Evolutionary conservation across 2,113 vertebrate species (phyloP).

Genomic region (Spea bombifrons): DNA sequence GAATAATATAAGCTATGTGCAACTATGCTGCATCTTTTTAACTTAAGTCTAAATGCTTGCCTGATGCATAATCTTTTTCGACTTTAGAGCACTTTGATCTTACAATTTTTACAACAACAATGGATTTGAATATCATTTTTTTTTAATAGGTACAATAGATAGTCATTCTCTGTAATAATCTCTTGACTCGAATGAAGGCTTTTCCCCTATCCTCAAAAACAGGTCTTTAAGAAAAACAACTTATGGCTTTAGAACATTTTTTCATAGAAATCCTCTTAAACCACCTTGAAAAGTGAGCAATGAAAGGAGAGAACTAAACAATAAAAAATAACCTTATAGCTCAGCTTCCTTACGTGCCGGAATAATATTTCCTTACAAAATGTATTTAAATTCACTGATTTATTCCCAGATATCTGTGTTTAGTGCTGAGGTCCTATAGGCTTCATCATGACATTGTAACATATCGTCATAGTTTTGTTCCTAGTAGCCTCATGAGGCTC

Average conservation of each 20-base stretch:
- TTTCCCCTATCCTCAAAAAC: not conserved
- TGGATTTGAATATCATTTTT: slow-evolving; percentile 24
- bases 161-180: slow-evolving; percentile 13
- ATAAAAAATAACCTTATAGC: not conserved
- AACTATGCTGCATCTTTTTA: slow-evolving; percentile 11
- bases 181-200: slow-evolving; percentile 16
- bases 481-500: too few relatives aligned
- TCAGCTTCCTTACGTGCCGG: not conserved
- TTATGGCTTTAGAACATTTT: not conserved
- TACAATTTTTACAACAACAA: slow-evolving; percentile 31
- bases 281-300: not conserved
- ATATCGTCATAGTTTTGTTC: too few relatives aligned
- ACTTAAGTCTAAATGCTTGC: slow-evolving; percentile 5
- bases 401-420: too few relatives aligned
- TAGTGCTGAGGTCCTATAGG: too few relatives aligned
- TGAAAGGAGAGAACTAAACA: not conserved
- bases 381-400: too few relatives aligned
- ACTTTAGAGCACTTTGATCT: slow-evolving; percentile 34
- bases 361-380: not conserved
- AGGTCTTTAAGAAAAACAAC: slow-evolving; percentile 8
- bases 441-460: too few relatives aligned
- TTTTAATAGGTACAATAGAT: slow-evolving; percentile 39
- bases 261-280: slow-evolving; percentile 16
- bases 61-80: slow-evolving; percentile 17
- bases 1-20: not conserved